Conservation (phyloP, 23 tunicate species). For the Ascidia mentula region DNA sequence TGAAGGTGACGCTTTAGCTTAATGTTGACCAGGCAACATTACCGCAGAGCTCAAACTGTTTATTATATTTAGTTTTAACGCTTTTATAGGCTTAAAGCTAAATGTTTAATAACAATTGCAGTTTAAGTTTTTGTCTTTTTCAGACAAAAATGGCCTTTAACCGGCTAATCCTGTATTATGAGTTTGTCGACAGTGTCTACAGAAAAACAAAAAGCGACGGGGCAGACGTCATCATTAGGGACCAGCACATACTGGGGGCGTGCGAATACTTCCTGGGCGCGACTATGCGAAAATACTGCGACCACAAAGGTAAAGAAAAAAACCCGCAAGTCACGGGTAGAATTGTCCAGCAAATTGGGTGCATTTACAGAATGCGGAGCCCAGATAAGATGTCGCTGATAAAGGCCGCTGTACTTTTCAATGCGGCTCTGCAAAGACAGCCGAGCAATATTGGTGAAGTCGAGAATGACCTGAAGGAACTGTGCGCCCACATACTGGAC, state of each 20-base stretch:
- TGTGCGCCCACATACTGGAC: background rate
- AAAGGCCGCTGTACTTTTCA: background rate
- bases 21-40: no score
- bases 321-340: background rate
- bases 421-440: background rate
- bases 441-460: background rate
- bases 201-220: background rate
- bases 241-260: background rate
- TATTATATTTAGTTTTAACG: no score
- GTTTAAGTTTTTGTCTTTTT: background rate
- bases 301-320: background rate
- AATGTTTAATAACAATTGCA: background rate
- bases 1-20: no score
- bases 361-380: background rate
- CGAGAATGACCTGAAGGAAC: background rate
- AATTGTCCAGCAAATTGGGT: background rate
- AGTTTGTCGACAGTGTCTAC: background rate
- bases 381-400: background rate
- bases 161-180: background rate
- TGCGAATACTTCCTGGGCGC: background rate
- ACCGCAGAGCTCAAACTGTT: no score
- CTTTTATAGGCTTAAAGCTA: no score
- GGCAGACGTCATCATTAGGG: background rate
- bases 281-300: background rate
- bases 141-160: background rate